Evolutionary conservation across 23 tunicate species (phyloP).

Genomic region (Ciona savignyi): DNA sequence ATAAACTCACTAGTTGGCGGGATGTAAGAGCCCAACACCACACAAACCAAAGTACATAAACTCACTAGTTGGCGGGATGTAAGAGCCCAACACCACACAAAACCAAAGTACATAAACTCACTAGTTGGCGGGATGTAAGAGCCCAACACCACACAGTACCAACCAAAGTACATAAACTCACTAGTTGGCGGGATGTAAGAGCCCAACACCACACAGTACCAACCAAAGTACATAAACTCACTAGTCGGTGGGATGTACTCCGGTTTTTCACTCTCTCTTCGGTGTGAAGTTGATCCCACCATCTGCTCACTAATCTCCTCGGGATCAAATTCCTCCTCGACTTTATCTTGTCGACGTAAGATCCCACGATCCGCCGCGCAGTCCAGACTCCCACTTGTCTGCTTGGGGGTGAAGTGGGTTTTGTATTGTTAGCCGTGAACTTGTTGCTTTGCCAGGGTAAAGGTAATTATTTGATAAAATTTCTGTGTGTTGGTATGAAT

Average conservation of each 20-base stretch:
- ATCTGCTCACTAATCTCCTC: conserved; percentile 60
- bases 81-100: no score
- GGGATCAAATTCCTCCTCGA: conserved; percentile 78
- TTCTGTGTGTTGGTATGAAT: no score
- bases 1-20: conserved; percentile 33
- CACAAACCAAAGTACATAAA: no score
- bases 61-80: no score
- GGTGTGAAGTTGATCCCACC: conserved; percentile 26
- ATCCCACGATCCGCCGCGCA: conserved; percentile 59
- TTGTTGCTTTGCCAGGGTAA: no score
- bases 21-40: no score
- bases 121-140: no score
- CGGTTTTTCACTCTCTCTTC: conserved; percentile 11
- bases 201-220: not conserved
- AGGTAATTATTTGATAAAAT: no score
- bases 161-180: not conserved
- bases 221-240: conserved; percentile 3
- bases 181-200: conserved; percentile 6
- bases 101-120: no score
- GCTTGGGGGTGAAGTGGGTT: not conserved
- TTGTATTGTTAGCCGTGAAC: no score
- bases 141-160: no score
- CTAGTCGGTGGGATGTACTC: conserved; percentile 47
- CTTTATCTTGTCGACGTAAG: conserved; percentile 61
- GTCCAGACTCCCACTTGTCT: conserved; percentile 78